A percentile compares a stretch with the other conserved stretches of the same genome.
These are phyloP conservation scores for Drosophila tanythrix DNA, from an alignment of 2,888 invertebrate genomes.

Conservation along the genomic window DNA sequence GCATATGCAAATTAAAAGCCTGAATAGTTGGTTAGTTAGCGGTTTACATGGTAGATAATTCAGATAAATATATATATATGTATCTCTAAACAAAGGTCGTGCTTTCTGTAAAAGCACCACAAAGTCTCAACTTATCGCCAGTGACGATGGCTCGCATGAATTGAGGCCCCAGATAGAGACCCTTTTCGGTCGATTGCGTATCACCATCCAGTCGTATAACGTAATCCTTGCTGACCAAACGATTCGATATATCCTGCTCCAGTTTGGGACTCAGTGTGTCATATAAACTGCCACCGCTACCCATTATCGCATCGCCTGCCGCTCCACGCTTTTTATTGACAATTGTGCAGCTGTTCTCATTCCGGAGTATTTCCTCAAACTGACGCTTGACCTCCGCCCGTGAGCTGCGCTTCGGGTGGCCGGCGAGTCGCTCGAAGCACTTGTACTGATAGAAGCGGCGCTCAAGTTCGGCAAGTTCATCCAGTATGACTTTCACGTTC, in stretches of 20 bases:
- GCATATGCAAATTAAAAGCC: neutral
- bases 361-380: conserved; percentile 70
- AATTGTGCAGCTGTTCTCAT: conserved; percentile 66
- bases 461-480: conserved; percentile 74
- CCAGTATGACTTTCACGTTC: conserved; percentile 48
- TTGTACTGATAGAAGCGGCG: conserved; percentile 81
- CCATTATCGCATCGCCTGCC: conserved; percentile 23
- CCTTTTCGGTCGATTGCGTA: conserved; percentile 55
- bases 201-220: conserved; percentile 85
- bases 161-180: conserved; percentile 81
- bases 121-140: conserved; percentile 88
- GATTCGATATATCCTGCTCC: conserved; percentile 60
- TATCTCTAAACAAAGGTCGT: conserved; percentile 86
- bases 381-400: conserved; percentile 58
- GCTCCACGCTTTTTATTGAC: conserved; percentile 51
- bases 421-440: conserved; percentile 77
- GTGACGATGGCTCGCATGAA: conserved; percentile 88
- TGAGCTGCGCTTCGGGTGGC: conserved; percentile 39
- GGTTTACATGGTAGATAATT: neutral
- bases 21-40: neutral
- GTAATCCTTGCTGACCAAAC: conserved; percentile 85
- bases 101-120: conserved; percentile 92
- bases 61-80: neutral
- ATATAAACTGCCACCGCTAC: conserved; percentile 34
- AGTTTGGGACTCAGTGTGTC: conserved; percentile 64